phyloP scores from a whole-genome alignment of 1,140 invertebrate species.

The Xylocopa sonorina region DNA sequence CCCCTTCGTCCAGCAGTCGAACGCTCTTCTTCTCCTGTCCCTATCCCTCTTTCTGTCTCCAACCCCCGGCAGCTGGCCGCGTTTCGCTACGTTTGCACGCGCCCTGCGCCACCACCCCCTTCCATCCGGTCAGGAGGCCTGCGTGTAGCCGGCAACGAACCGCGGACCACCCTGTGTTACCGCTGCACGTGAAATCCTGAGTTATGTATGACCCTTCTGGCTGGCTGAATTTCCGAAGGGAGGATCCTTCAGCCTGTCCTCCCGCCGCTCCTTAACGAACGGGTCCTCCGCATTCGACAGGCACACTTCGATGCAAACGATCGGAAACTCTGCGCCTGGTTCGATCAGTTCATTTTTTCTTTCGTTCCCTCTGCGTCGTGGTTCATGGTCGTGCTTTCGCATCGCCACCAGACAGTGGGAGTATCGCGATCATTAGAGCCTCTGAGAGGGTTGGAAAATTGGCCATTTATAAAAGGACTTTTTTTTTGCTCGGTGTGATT shows the following conservation, averaged over 20 bases:
- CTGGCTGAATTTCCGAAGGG: conserved; percentile 64
- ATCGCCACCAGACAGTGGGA: too few species aligned
- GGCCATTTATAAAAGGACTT: too few species aligned
- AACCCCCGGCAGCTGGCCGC: too few species aligned
- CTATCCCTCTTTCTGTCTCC: neutral
- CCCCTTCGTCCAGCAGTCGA: neutral
- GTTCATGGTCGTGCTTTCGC: too few species aligned
- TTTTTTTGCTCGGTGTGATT: too few species aligned
- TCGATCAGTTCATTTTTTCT: too few species aligned
- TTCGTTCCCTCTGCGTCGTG: too few species aligned
- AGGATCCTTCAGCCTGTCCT: conserved; percentile 53
- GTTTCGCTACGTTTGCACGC: conserved; percentile 21
- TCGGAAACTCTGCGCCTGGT: neutral
- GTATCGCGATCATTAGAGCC: too few species aligned
- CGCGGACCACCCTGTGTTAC: conserved; percentile 57
- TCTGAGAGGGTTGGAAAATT: too few species aligned
- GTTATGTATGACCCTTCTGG: conserved; percentile 60
- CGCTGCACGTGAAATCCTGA: conserved; percentile 68
- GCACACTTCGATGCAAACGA: neutral
- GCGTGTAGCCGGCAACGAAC: conserved; percentile 63
- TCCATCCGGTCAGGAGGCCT: conserved; percentile 20
- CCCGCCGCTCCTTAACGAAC: neutral
- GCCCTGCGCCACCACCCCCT: neutral
- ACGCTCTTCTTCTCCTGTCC: conserved; percentile 31
- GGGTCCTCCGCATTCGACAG: neutral